Evolutionary conservation across 1,140 invertebrate species (phyloP), one percentile per base, ranked within the genome.

Genomic region (Calephelis nemesis): DNA sequence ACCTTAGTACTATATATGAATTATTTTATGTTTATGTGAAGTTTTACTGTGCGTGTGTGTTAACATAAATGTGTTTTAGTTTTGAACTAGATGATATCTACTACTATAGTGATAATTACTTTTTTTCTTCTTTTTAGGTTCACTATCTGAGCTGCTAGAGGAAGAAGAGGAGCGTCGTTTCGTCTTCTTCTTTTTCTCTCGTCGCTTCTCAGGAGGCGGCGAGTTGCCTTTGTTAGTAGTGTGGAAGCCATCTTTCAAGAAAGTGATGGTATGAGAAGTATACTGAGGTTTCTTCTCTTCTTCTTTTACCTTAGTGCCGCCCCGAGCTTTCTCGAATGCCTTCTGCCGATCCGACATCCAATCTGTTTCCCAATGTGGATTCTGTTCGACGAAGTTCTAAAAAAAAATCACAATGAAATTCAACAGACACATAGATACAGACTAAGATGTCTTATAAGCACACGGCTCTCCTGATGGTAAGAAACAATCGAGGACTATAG

Each of bases 361-460:
- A 75, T 97, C 96, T 0, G 94, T 95, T 84, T 97, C 96, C 95
- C 96, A 97, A 74, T 96, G 95, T 0, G 96, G 96, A 88, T 96
- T 96, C 87, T 96, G 95, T 58, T 95, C 94, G 7, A 96, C 94
- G 75, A 96, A 97, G 68, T 94, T 94, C 96, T 97, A 78, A 70
- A 65, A 66, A n/a, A 52, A 15, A 4, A 63, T 10, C 54, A 30
- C 7, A 39, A 39, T 10, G 9, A 40, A 0, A 60, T 60, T 30
- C 19, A 39, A 30, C 4, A 30, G 1, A 30, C 30, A 30, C 4
- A 30, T 4, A 30, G 30, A 30, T 4, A 30, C 4, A 30, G 30
- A 4, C 30, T 30, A 30, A 30, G 30, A 30, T 30, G 4, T 2
- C 30, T 2, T 30, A 30, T 3, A 30, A 30, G 30, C 30, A 30